Percentiles rank a stretch among this genome's conserved stretches.
phyloP scores from a whole-genome alignment of 2,888 invertebrate genomes.

The Dryomyza anilis region DNA sequence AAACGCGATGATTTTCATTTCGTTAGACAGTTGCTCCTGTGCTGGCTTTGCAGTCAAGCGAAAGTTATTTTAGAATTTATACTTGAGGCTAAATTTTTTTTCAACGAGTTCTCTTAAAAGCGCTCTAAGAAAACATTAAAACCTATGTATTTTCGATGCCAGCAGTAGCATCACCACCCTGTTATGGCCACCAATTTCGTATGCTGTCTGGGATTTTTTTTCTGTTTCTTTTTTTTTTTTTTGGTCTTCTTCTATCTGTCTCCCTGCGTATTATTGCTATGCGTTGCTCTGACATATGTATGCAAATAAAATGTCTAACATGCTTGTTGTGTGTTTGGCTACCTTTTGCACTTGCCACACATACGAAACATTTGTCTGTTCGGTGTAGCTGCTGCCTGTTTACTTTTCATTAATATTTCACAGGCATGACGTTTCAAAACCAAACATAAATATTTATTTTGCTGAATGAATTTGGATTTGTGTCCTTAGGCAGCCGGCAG shows the following conservation, averaged over 20 bases:
- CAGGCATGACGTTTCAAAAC: constrained; percentile 32
- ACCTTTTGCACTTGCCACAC: too few species aligned
- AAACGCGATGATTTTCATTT: background rate
- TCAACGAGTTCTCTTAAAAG: too few species aligned
- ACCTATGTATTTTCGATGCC: too few species aligned
- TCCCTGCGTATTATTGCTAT: too few species aligned
- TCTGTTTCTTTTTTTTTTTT: background rate
- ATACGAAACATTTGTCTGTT: too few species aligned
- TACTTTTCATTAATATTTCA: constrained; percentile 54
- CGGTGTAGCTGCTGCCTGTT: constrained; percentile 1
- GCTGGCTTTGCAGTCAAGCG: background rate
- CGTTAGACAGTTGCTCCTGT: background rate
- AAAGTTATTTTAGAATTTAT: background rate
- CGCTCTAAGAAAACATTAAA: too few species aligned
- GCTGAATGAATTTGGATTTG: constrained; percentile 11
- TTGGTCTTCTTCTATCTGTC: too few species aligned
- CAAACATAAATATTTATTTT: constrained; percentile 26
- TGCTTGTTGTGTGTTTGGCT: constrained; percentile 41
- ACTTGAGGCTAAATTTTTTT: too few species aligned
- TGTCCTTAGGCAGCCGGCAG: background rate
- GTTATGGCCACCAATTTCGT: too few species aligned
- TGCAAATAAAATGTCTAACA: background rate
- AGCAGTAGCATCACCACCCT: too few species aligned
- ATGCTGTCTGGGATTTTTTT: too few species aligned
- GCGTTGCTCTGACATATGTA: background rate